Percentiles rank a stretch among this genome's conserved stretches.
Conservation (phyloP, 2,797 vertebrate genomes). For the Danionella dracula region DNA sequence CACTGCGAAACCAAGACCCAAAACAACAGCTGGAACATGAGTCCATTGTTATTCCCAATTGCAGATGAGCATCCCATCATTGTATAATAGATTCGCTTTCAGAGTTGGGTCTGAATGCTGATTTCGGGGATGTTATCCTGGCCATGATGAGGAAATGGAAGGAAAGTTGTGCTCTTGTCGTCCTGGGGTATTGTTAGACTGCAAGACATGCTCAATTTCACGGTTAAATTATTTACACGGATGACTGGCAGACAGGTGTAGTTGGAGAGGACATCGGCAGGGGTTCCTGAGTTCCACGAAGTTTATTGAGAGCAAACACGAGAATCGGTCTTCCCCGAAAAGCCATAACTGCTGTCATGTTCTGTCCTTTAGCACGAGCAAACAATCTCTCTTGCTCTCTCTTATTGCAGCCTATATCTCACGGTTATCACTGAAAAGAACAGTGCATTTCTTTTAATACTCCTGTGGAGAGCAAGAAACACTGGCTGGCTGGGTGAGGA, state of each 20-base stretch:
- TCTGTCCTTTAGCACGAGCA: background rate
- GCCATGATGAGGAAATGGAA: background rate
- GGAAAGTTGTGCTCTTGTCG: constrained; percentile 2
- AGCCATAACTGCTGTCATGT: background rate
- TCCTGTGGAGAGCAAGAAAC: background rate
- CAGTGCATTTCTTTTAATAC: background rate
- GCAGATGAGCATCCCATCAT: background rate
- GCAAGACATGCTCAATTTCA: constrained; percentile 37
- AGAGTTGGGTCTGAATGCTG: background rate
- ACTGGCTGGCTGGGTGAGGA: background rate
- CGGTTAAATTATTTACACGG: constrained; percentile 30
- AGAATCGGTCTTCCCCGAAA: background rate
- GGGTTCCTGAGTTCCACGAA: constrained; percentile 19
- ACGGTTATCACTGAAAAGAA: background rate
- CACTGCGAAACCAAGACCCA: too few relatives aligned
- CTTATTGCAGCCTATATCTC: background rate
- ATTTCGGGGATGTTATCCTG: background rate
- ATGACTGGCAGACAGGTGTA: constrained; percentile 16
- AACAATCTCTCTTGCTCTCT: background rate
- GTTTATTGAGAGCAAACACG: constrained; percentile 7
- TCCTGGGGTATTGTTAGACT: background rate
- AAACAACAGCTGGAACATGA: background rate
- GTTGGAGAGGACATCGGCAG: constrained; percentile 27
- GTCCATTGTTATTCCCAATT: background rate
- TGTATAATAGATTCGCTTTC: constrained; percentile 2